Evolutionary conservation across 2,113 vertebrate genomes (phyloP).

Genomic region (Toxotes chatareus): DNA sequence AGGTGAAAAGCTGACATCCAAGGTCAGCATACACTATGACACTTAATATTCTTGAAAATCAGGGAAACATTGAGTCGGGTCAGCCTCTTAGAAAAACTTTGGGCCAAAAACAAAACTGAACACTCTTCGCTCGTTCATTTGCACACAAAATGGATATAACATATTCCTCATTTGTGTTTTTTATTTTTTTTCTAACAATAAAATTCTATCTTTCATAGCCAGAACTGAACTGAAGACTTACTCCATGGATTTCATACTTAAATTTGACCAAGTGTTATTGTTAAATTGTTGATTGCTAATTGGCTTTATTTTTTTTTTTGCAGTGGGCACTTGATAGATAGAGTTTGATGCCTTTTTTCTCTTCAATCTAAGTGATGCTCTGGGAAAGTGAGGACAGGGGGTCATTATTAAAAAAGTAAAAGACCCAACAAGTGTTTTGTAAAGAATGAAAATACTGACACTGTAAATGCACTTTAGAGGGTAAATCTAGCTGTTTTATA

Average conservation of each 20-base stretch:
- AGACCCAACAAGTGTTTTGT: conserved; percentile 69
- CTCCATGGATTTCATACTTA: conserved; percentile 36
- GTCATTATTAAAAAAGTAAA: conserved; percentile 45
- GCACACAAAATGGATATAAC: conserved; percentile 28
- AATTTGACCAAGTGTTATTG: conserved; percentile 53
- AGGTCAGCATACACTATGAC: conserved; percentile 19
- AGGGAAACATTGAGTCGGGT: conserved; percentile 53
- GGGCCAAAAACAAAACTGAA: conserved; percentile 37
- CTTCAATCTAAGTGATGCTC: conserved; percentile 78
- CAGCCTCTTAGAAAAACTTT: not conserved
- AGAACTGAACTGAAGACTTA: conserved; percentile 35
- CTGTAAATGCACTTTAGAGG: conserved; percentile 89
- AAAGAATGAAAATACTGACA: conserved; percentile 82
- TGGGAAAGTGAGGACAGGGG: conserved; percentile 37
- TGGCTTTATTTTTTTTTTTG: conserved; percentile 27
- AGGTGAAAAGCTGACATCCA: conserved; percentile 33
- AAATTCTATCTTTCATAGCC: conserved; percentile 19
- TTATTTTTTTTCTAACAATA: conserved; percentile 22
- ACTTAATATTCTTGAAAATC: conserved; percentile 42
- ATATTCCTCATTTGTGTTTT: conserved; percentile 4
- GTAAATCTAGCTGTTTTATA: conserved; percentile 73
- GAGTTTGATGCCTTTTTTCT: conserved; percentile 73
- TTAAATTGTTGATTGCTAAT: conserved; percentile 16
- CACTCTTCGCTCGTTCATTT: conserved; percentile 36
- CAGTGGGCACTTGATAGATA: conserved; percentile 65